Conservation (phyloP, 1,140 invertebrate species). For the Berghia stephanieae region DNA sequence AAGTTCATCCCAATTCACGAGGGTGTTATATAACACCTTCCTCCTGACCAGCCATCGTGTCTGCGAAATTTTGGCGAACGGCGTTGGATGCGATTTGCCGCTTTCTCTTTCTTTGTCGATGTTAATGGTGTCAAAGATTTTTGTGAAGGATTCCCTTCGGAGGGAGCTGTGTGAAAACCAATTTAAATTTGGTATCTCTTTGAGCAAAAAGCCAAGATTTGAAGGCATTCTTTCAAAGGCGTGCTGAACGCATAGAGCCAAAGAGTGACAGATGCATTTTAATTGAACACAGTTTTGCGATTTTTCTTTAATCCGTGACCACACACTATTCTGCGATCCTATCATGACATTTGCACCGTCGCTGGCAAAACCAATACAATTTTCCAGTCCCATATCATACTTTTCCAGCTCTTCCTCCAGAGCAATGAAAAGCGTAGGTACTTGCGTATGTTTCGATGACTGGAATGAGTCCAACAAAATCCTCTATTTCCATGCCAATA, state of each 20-base stretch:
- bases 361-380: not conserved
- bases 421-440: not conserved
- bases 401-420: not conserved
- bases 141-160: not conserved
- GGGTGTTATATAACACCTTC: not conserved
- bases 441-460: not conserved
- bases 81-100: not conserved
- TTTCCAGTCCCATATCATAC: not conserved
- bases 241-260: not conserved
- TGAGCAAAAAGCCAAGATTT: not conserved
- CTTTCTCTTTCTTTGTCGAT: no score
- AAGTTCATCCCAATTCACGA: not conserved
- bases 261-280: not conserved
- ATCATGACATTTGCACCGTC: not conserved
- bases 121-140: not conserved
- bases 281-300: not conserved
- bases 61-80: not conserved
- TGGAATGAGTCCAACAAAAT: not conserved
- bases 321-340: not conserved
- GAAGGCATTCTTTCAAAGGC: not conserved
- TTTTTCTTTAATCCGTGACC: not conserved
- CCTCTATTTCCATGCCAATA: not conserved
- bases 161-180: not conserved
- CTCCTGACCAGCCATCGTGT: not conserved
- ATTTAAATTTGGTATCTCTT: not conserved